Evolutionary conservation across 2,888 invertebrate species (phyloP).

Genomic region (Catocala sponsa): DNA sequence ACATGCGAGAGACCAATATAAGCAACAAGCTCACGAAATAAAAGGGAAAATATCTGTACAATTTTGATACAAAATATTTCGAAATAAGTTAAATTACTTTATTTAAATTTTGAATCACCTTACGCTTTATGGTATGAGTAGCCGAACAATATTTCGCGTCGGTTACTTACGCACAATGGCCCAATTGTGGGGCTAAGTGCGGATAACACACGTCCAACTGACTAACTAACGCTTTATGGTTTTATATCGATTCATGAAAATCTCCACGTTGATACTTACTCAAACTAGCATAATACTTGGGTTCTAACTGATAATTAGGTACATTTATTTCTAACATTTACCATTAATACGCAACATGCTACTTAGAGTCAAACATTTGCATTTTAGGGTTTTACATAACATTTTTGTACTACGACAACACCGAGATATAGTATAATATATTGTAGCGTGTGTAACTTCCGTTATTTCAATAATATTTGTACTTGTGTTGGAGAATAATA

Average conservation of each 20-base stretch:
- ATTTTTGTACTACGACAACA: slow-evolving; percentile 25
- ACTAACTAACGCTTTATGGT: no score
- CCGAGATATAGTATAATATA: background rate
- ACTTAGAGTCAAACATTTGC: slow-evolving; percentile 32
- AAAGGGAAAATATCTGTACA: background rate
- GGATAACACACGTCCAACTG: no score
- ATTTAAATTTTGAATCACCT: no score
- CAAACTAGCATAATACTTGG: slow-evolving; percentile 37
- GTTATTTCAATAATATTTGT: no score
- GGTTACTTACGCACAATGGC: no score
- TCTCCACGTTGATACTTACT: slow-evolving; percentile 36
- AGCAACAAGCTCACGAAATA: background rate
- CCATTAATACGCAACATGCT: slow-evolving; percentile 23
- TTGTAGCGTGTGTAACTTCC: background rate
- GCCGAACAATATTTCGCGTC: no score
- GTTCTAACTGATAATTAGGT: background rate
- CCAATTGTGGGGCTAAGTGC: no score
- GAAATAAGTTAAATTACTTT: background rate
- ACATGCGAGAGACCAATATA: slow-evolving; percentile 3
- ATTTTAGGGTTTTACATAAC: slow-evolving; percentile 8
- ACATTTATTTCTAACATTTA: no score
- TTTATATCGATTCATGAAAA: slow-evolving; percentile 30
- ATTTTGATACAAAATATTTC: slow-evolving; percentile 1
- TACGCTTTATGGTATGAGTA: no score
- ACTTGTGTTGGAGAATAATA: no score